Evolutionary conservation across 2,113 vertebrate species (phyloP), one percentile per base, ranked within the genome.

Genomic region (Plecotus auritus): DNA sequence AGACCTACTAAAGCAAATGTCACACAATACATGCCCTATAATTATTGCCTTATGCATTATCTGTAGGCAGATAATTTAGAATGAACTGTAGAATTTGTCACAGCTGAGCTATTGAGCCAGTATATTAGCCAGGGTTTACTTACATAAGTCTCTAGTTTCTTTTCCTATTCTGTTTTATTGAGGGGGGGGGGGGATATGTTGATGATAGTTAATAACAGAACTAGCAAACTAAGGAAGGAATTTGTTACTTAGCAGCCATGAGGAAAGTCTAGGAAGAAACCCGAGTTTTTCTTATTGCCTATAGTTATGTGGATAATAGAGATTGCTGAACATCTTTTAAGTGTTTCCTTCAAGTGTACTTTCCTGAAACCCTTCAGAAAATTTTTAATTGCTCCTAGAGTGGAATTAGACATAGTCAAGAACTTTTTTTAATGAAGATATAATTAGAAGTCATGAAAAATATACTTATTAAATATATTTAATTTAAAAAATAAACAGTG

Each of bases 91-190:
- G 83, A 96, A 83, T 86, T 67, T 74, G 61, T 76, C 69, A 84
- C 73, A 66, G 67, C 35, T 66, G n/a, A 96, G 56, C 69, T 84
- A 70, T 17, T 95, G 32, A 96, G 47, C 8, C 86, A 93, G 16
- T 73, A 30, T 94, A 80, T 94, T 74, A 94, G 45, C 64, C 26
- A 92, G 26, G 7, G 12, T 94, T 73, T 93, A 94, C 94, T 91
- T 92, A 87, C 20, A 87, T 51, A 82, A 88, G 73, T 32, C 40
- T 89, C 30, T 80, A 72, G 87, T 93, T 90, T 95, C 82, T 85
- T 40, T 77, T 95, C 54, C 82, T 82, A 47, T 2, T 78, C 54
- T 94, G 18, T 85, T 95, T 93, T 92, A 77, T 87, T 30, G 30
- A 6, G 28, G 26, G 45, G 1, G 4, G 11, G 2, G 4, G 9